Evolutionary conservation across 2,113 vertebrate species (phyloP), one percentile per base, ranked within the genome.

Genomic region (Muntiacus muntjak): DNA sequence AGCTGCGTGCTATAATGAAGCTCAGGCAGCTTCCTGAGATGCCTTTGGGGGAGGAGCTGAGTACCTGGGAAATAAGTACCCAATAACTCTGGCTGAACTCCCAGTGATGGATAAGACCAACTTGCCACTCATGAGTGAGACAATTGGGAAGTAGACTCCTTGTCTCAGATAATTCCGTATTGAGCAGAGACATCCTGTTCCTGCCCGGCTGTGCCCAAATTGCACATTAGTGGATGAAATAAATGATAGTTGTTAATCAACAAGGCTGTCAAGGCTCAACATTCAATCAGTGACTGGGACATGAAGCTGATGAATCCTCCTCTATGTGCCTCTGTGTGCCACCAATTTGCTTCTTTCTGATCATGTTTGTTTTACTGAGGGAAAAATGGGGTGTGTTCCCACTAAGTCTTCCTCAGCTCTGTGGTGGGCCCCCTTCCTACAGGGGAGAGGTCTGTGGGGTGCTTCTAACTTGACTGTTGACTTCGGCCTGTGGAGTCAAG

Each of bases 261-360:
- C 67, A 96, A 82, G 92, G 23, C 89, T 95, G 58, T 98, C 43
- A 60, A 2, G 57, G 55, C 81, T 96, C 58, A 92, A 36, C 88
- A 71, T 89, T 98, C 74, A 91, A 1, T 45, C 88, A 88, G 71
- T 30, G 47, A 7, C 30, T 76, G 26, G 62, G 4, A 13, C 30
- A 79, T 40, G 19, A 94, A 87, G 62, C 89, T 52, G 58, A 57
- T 85, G 90, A 76, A 81, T 81, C 40, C 16, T 40, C 50, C 40
- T 87, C 11, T n/a, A 52, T 36, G 36, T 60, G 58, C 58, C 58
- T 26, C 36, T 74, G 25, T 3, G 3, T 85, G 52, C 52, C 33
- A 52, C 19, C 36, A 17, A 30, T 3, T 19, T 81, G 64, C 23
- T 97, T 76, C 36, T 92, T 81, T 93, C 12, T 79, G 23, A 30